Evolutionary conservation across 2,888 invertebrate genomes (phyloP), one percentile per base, ranked within the genome.

Genomic region (Platycheirus albimanus): DNA sequence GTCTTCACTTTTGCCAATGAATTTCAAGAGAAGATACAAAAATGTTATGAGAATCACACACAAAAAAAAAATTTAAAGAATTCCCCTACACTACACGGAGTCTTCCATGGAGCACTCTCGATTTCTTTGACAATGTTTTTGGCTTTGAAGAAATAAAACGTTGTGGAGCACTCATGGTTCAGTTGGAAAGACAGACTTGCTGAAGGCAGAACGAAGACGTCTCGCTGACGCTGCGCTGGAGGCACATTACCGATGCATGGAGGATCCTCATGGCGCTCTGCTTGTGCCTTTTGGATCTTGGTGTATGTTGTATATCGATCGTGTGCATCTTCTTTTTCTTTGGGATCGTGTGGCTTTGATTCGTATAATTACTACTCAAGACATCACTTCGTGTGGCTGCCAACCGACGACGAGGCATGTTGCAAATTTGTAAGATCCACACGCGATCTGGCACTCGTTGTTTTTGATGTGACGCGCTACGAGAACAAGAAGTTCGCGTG

Each of bases 161-260:
- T 64, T 83, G 63, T 83, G 78, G 69, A 74, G 56, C 83, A 83
- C 45, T 45, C 72, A 78, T 69, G 63, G 61, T 51, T 83, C 83
- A 83, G 83, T 83, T 43, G 69, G 24, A 54, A 17, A 67, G 63
- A 64, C 64, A 74, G 11, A 20, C 49, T 69, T 71, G 72, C 17
- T 58, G 67, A 45, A 78, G 56, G 38, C 58, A 67, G 30, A 51
- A 47, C 54, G 13, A 56, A 43, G 49, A n/a, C 30, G 30, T 15
- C 36, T 19, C 47, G 43, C n/a, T 36, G 49, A n/a, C 30, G 30
- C n/a, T 28, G 13, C 47, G 43, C n/a, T 36, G 4, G 41, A 43
- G 51, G 49, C 19, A 28, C 61, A 19, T 17, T 8, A 64, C 58
- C 28, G 33, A n/a, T 49, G 33, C 20, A 7, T 33, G 30, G 33